Conservation (phyloP, 64 coral and sea anemone genomes). For the Catalaphyllia jardinei region DNA sequence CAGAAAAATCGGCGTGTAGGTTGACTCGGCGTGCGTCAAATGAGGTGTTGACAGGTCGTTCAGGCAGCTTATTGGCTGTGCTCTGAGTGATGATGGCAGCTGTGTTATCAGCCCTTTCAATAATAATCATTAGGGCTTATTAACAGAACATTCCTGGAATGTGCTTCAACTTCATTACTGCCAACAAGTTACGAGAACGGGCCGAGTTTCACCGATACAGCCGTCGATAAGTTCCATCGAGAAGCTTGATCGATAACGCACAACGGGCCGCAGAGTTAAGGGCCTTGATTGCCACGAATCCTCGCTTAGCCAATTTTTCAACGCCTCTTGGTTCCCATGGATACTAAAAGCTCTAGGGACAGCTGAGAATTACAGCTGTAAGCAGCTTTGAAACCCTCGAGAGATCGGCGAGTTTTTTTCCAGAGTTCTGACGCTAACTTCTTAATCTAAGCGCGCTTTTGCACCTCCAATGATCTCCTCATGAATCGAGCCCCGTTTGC, state of each 20-base stretch:
- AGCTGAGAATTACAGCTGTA: conserved; percentile 52
- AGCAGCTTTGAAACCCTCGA: conserved; percentile 22
- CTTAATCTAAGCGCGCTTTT: not conserved
- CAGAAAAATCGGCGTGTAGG: conserved; percentile 76
- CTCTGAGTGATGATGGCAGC: conserved; percentile 78
- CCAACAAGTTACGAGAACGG: conserved; percentile 12
- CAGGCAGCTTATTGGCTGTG: conserved; percentile 68
- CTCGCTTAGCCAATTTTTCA: conserved; percentile 19
- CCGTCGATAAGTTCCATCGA: not conserved
- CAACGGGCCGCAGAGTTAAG: not conserved
- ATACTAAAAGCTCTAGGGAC: conserved; percentile 42
- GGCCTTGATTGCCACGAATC: not conserved
- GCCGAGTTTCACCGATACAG: not conserved
- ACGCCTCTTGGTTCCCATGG: conserved; percentile 43
- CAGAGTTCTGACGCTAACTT: conserved; percentile 21
- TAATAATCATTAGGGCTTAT: conserved; percentile 99
- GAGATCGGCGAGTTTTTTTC: not conserved
- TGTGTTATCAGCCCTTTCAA: conserved; percentile 87
- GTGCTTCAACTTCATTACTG: conserved; percentile 60
- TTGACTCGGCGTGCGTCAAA: conserved; percentile 91
- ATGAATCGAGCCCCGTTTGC: not conserved
- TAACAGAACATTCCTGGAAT: conserved; percentile 87
- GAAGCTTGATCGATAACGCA: not conserved
- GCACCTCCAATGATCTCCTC: not conserved
- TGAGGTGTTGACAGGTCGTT: conserved; percentile 90